Evolutionary conservation across 2,888 invertebrate species (phyloP), one percentile per base, ranked within the genome.

Genomic region (Amphimallon solstitiale): DNA sequence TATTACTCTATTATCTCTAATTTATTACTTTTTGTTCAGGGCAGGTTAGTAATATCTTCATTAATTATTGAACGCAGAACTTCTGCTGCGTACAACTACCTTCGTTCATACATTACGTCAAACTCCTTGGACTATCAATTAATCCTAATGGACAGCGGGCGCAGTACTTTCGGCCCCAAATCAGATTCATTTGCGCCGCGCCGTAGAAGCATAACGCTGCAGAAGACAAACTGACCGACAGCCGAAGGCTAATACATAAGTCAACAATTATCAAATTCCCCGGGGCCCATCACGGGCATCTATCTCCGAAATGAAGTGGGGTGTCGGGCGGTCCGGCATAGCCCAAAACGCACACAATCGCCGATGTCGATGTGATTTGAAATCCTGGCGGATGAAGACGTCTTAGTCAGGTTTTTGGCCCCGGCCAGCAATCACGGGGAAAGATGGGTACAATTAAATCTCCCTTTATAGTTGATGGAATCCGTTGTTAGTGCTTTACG

Each of bases 221-320:
- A 72, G 77, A 59, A 59, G 56, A 78, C 77, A 75, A 75, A 78
- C 72, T 74, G 77, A 76, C 76, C 77, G 80, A 79, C 79, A 76
- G 77, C 15, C 29, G 14, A 29, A 43, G 56, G 75, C 74, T 76
- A 29, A 29, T 29, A 29, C 77, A 79, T 79, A 79, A 79, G 79
- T 80, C 80, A 80, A 80, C 79, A 80, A 80, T 80, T 80, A 80
- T 78, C 78, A 75, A 74, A 77, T 75, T 79, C 80, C 79, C 79
- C 66, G 46, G 65, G 59, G 69, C 52, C 56, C 64, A 60, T 68
- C 69, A 62, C 68, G 67, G 56, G n/a, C n/a, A n/a, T 63, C 70
- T 65, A 67, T 64, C 61, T 66, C 38, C 38, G 38, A 14, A 37
- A 54, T 19, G 19, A 56, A 21, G 23, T 5, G 6, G n/a, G 29